Conservation (phyloP, 2,797 vertebrate genomes). For the Syncerus caffer region DNA sequence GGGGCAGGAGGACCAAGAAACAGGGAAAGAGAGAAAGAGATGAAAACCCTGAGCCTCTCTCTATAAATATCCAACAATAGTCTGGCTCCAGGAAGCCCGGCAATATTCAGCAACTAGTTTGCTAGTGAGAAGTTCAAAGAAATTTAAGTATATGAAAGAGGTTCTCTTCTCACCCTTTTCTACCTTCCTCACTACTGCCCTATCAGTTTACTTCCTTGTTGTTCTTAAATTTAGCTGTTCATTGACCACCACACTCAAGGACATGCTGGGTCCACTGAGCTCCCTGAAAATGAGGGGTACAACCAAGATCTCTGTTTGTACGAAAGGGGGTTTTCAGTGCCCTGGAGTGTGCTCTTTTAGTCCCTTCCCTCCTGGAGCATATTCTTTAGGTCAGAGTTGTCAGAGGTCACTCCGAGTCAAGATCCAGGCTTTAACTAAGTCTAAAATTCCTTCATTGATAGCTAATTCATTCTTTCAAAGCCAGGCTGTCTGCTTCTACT, state of each 20-base stretch:
- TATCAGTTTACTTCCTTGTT: neutral
- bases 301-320: neutral
- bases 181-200: neutral
- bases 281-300: neutral
- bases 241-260: neutral
- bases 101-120: neutral
- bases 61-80: neutral
- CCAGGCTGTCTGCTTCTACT: neutral
- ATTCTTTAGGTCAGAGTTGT: neutral
- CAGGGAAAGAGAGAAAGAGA: neutral
- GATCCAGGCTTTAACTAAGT: neutral
- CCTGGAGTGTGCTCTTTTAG: neutral
- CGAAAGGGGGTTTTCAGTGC: neutral
- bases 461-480: neutral
- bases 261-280: neutral
- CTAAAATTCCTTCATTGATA: neutral
- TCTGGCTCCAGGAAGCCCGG: neutral
- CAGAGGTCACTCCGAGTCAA: neutral
- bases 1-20: constrained; percentile 2
- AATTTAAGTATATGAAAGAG: neutral
- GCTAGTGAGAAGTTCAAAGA: neutral
- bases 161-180: neutral
- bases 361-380: neutral
- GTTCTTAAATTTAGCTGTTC: neutral
- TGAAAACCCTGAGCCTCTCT: neutral